Evolutionary conservation across 2,888 invertebrate species (phyloP).

Genomic region (Eucera pruinosa): DNA sequence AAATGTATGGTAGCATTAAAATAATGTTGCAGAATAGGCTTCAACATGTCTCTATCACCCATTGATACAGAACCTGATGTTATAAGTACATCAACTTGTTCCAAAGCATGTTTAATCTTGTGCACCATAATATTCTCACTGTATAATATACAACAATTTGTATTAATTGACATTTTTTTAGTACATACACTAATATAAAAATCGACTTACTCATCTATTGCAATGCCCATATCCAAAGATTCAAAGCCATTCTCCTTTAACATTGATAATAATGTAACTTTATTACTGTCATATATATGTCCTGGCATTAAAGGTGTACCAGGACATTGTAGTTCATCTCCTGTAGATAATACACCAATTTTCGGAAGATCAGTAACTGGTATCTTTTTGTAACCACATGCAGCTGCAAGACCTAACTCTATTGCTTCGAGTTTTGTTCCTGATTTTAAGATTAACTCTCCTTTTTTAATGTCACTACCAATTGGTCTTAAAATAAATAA

Average conservation of each 20-base stretch:
- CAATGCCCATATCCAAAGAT: slow-evolving; percentile 91
- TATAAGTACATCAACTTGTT: slow-evolving; percentile 90
- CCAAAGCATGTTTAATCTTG: slow-evolving; percentile 87
- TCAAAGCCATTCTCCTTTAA: slow-evolving; percentile 89
- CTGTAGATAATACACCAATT: slow-evolving; percentile 96
- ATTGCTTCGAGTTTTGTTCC: slow-evolving; percentile 87
- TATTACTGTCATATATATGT: slow-evolving; percentile 96
- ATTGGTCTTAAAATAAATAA: slow-evolving; percentile 83
- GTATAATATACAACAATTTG: slow-evolving; percentile 5
- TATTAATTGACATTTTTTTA: too few relatives aligned
- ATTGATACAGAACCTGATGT: slow-evolving; percentile 99
- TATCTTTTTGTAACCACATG: slow-evolving; percentile 87
- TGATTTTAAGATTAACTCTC: slow-evolving; percentile 84
- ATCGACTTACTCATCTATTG: slow-evolving; percentile 90
- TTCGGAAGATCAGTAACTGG: slow-evolving; percentile 87
- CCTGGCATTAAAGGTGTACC: slow-evolving; percentile 87
- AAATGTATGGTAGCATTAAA: slow-evolving; percentile 94
- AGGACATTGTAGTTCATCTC: slow-evolving; percentile 94
- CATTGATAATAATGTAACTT: slow-evolving; percentile 91
- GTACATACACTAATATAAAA: too few relatives aligned
- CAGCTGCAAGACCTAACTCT: slow-evolving; percentile 89
- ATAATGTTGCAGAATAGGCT: slow-evolving; percentile 90
- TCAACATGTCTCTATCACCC: slow-evolving; percentile 97
- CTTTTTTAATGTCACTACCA: slow-evolving; percentile 84
- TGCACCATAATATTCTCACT: slow-evolving; percentile 87